A percentile compares a stretch with the other conserved stretches of the same genome.
Evolutionary conservation across 2,797 vertebrate species (phyloP).

Genomic region (Mormyrus hasselquistii): DNA sequence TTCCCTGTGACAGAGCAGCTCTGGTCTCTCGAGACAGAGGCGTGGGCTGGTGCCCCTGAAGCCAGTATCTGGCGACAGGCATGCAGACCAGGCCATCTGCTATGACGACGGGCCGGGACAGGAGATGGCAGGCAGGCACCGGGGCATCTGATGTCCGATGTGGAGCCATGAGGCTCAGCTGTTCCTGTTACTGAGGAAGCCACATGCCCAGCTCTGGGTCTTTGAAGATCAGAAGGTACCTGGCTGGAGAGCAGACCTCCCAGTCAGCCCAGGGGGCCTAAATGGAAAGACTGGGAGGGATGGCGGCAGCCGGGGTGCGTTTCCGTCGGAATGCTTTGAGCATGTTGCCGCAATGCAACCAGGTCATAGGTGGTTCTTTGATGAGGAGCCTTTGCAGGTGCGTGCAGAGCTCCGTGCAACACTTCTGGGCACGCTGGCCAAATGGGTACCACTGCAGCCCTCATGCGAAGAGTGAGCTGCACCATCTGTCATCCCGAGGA

Average conservation of each 20-base stretch:
- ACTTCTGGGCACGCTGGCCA: neutral
- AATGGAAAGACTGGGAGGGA: neutral
- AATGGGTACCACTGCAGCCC: conserved; percentile 11
- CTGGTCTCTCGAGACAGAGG: neutral
- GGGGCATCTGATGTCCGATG: conserved; percentile 24
- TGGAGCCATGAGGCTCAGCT: conserved; percentile 34
- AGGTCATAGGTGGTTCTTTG: neutral
- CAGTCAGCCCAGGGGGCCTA: conserved; percentile 19
- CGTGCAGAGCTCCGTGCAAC: neutral
- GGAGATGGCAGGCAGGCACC: conserved; percentile 8
- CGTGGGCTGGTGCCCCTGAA: conserved; percentile 23
- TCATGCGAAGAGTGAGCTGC: conserved; percentile 10
- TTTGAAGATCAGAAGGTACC: conserved; percentile 35
- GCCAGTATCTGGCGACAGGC: conserved; percentile 34
- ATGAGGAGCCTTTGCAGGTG: conserved; percentile 4
- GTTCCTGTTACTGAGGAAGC: conserved; percentile 15
- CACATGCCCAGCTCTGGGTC: conserved; percentile 21
- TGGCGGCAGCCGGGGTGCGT: neutral
- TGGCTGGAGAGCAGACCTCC: conserved; percentile 16
- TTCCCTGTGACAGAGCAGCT: neutral
- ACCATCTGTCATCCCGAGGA: conserved; percentile 15
- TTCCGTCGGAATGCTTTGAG: neutral
- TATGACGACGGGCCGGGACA: conserved; percentile 33
- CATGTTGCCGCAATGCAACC: neutral
- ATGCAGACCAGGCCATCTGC: conserved; percentile 38